Conservation (phyloP, 1,140 invertebrate species). For the Drosophila bifasciata region DNA sequence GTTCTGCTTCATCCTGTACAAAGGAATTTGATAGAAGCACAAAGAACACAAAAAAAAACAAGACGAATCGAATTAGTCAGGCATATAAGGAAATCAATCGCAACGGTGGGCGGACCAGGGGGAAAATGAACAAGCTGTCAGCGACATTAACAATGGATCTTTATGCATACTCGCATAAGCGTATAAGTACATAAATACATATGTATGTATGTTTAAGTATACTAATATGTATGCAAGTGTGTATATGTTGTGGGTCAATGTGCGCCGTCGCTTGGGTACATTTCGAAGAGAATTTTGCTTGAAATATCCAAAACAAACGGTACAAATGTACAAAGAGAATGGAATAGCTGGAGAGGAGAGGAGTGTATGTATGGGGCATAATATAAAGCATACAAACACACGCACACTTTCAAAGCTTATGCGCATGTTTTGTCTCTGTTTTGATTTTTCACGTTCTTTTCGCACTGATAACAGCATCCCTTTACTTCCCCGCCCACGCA, state of each 20-base stretch:
- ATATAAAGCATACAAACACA: background rate
- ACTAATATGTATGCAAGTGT: background rate
- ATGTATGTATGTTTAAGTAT: background rate
- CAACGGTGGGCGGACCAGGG: conserved; percentile 17
- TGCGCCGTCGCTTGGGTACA: conserved; percentile 11
- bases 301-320: background rate
- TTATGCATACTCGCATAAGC: background rate
- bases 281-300: conserved; percentile 27
- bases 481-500: background rate
- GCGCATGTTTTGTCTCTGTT: conserved; percentile 57
- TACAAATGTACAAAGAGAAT: too few species aligned
- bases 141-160: conserved; percentile 25
- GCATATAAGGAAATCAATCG: conserved; percentile 48
- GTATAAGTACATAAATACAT: background rate
- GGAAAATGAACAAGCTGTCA: conserved; percentile 30
- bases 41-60: conserved; percentile 12
- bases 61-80: background rate
- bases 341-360: background rate
- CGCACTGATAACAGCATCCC: conserved; percentile 43
- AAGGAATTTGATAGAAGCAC: conserved; percentile 52
- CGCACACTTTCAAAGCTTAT: conserved; percentile 38
- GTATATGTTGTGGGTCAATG: conserved; percentile 3
- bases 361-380: background rate
- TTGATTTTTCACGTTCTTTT: conserved; percentile 32
- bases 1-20: conserved; percentile 5